These are phyloP conservation scores for Drosophila algonquin DNA, from an alignment of 2,888 invertebrate genomes.

Conservation along the genomic window DNA sequence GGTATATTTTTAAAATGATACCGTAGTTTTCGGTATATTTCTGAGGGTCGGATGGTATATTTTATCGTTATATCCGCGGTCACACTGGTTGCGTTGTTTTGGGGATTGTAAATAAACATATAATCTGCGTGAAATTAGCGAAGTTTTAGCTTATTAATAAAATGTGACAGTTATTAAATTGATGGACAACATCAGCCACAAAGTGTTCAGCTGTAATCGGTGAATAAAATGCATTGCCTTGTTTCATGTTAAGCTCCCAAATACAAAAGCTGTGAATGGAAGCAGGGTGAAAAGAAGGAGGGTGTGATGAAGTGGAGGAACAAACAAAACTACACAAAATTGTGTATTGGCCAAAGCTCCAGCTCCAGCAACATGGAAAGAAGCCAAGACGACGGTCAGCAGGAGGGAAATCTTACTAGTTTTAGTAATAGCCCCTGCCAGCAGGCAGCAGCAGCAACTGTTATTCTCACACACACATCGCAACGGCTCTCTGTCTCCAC, in stretches of 20 bases:
- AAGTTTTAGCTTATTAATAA: slow-evolving; percentile 21
- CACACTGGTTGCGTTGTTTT: too few species aligned
- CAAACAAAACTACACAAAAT: slow-evolving; percentile 35
- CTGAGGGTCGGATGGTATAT: too few species aligned
- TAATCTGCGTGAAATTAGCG: slow-evolving; percentile 20
- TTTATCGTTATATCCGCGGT: too few species aligned
- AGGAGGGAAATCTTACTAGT: not conserved
- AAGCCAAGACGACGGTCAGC: slow-evolving; percentile 8
- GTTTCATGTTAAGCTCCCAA: not conserved
- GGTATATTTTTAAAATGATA: too few species aligned
- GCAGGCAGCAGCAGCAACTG: not conserved
- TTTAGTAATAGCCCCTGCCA: not conserved
- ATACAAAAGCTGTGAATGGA: not conserved
- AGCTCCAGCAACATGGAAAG: slow-evolving; percentile 16
- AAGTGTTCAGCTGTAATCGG: slow-evolving; percentile 35
- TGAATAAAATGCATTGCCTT: slow-evolving; percentile 11
- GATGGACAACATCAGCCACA: slow-evolving; percentile 14
- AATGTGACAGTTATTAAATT: slow-evolving; percentile 24
- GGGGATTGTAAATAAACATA: slow-evolving; percentile 42
- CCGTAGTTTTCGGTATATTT: too few species aligned
- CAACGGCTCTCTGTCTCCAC: slow-evolving; percentile 13
- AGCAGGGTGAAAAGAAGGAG: slow-evolving; percentile 15
- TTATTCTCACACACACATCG: slow-evolving; percentile 29
- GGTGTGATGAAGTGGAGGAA: slow-evolving; percentile 32
- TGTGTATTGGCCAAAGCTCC: slow-evolving; percentile 43